Evolutionary conservation across 2,113 vertebrate genomes (phyloP).

Genomic region (Seriola quinqueradiata): DNA sequence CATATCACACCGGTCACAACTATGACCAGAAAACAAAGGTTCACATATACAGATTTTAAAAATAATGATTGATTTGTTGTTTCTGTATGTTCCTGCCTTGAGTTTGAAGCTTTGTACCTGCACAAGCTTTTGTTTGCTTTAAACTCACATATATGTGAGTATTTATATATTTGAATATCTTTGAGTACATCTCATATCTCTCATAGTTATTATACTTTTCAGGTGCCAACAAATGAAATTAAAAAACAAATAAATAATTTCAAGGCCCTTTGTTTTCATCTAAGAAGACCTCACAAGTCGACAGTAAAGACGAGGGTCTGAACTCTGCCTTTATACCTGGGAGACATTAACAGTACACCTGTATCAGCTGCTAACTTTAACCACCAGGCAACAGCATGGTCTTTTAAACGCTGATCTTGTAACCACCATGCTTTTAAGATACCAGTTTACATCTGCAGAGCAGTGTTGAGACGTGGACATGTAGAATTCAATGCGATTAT

Average conservation of each 20-base stretch:
- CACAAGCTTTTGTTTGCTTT: no score
- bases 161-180: no score
- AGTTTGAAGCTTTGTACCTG: no score
- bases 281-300: not conserved
- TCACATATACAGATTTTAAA: no score
- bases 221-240: not conserved
- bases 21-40: no score
- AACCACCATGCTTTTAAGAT: not conserved
- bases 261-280: not conserved
- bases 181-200: no score
- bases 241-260: not conserved
- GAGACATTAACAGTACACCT: not conserved
- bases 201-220: not conserved
- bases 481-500: not conserved
- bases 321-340: not conserved
- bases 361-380: constrained; percentile 3
- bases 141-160: no score
- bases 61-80: no score
- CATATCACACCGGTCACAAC: no score
- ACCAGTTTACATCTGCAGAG: no score
- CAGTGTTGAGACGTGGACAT: no score
- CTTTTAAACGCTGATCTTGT: not conserved
- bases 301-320: not conserved
- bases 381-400: not conserved
- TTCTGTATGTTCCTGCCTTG: no score